These are phyloP conservation scores for Megalops cyprinoides DNA, from an alignment of 2,797 vertebrate genomes.

Conservation along the genomic window DNA sequence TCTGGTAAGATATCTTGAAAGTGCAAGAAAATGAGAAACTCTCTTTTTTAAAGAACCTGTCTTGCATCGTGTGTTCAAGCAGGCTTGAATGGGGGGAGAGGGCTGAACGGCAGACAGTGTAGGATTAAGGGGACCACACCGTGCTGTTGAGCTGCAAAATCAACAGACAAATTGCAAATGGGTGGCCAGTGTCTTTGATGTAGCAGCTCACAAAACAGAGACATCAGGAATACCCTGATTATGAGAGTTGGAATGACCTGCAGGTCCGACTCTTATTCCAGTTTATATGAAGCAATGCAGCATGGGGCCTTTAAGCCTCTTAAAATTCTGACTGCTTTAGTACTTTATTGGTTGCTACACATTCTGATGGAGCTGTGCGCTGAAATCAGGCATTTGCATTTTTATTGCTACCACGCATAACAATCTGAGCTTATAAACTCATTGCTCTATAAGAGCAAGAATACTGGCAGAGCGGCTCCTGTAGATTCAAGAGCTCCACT, in stretches of 20 bases:
- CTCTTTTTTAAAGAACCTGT: slow-evolving; percentile 55
- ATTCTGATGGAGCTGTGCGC: slow-evolving; percentile 46
- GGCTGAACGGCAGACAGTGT: slow-evolving; percentile 4
- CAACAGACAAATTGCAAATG: background rate
- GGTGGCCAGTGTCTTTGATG: background rate
- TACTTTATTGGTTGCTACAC: slow-evolving; percentile 47
- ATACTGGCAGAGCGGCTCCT: slow-evolving; percentile 25
- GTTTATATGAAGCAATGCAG: background rate
- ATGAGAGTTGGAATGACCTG: background rate
- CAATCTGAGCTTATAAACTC: slow-evolving; percentile 42
- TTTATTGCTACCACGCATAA: slow-evolving; percentile 66
- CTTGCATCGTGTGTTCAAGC: slow-evolving; percentile 65
- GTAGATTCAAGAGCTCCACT: slow-evolving; percentile 2
- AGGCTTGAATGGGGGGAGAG: slow-evolving; percentile 48
- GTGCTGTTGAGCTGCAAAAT: background rate
- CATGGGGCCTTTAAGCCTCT: slow-evolving; percentile 19
- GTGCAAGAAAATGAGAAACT: slow-evolving; percentile 53
- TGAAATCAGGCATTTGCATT: slow-evolving; percentile 60
- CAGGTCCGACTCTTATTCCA: background rate
- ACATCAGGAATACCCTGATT: background rate
- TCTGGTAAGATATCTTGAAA: slow-evolving; percentile 31
- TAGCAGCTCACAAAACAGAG: background rate
- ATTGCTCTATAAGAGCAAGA: background rate
- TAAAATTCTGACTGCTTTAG: slow-evolving; percentile 51
- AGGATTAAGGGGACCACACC: background rate